Percentiles rank a stretch among this genome's conserved stretches.
Conservation (phyloP, 2,797 vertebrate species). For the Channallabes apus region DNA sequence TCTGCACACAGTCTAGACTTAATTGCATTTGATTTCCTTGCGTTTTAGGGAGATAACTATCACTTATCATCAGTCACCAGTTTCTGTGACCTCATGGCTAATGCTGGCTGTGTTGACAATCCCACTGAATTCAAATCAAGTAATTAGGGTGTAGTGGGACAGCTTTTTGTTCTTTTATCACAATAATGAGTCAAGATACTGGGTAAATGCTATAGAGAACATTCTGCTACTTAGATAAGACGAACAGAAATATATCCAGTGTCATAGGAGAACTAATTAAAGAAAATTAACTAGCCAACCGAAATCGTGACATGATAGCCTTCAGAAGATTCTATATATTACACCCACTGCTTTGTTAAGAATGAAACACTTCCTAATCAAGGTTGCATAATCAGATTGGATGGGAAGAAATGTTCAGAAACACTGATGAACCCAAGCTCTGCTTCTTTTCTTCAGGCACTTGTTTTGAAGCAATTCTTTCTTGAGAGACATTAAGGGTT, state of each 20-base stretch:
- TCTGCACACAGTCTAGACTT: constrained; percentile 40
- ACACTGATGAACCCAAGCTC: constrained; percentile 8
- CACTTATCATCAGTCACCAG: constrained; percentile 36
- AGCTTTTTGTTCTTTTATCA: not conserved
- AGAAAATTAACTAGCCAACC: not conserved
- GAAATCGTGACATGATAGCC: constrained; percentile 3
- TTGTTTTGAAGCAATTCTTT: not conserved
- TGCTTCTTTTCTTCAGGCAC: not conserved
- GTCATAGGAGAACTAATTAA: constrained; percentile 8
- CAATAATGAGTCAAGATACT: not conserved
- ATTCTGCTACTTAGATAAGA: not conserved
- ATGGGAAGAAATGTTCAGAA: not conserved
- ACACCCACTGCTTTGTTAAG: constrained; percentile 2
- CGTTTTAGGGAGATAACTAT: constrained; percentile 46
- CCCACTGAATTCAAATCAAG: not conserved
- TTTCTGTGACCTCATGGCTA: constrained; percentile 2
- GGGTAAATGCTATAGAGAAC: not conserved
- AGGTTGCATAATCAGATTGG: not conserved
- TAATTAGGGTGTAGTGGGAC: not conserved
- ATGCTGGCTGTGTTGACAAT: not conserved
- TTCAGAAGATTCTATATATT: constrained; percentile 18
- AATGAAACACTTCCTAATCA: not conserved
- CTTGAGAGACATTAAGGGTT: constrained; percentile 1
- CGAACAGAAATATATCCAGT: not conserved
- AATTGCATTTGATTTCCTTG: constrained; percentile 53